Base-by-base conservation (phyloP, 1,140 invertebrate species). In the Anthonomus grandis region DNA sequence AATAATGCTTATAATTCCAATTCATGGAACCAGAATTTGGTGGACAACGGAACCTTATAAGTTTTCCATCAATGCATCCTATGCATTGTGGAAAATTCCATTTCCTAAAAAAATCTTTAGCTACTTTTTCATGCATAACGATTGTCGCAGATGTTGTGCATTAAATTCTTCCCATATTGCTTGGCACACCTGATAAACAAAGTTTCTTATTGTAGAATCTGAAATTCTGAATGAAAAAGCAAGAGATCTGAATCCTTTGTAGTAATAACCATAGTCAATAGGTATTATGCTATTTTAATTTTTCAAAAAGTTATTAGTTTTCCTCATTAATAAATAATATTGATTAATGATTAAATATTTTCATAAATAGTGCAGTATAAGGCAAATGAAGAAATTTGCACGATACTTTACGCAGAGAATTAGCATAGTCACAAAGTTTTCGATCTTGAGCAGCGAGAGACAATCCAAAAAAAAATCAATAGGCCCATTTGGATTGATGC, bases 1-100 rank as follows among this genome's bases (percentile, higher is more conserved):
- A 69, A 54, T 56, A 69, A 23, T 59, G 18, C 34, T 68, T 65
- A 44, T 70, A 72, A 52, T 72, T 72, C 24, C 64, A 70, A 38
- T 38, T 49, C n/a, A 48, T 17, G 5, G 46, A 57, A 19, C 54
- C 54, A 3, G 54, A 49, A 21, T 48, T 24, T 21, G 45, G 22
- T 24, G 54, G 54, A 38, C 13, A 19, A 23, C 22, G 22, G 12
- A 57, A 24, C 37, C 53, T 31, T 23, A 49, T 31, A 39, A 49
- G 54, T 24, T 49, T n/a, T n/a, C n/a, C n/a, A n/a, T n/a, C n/a
- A n/a, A n/a, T n/a, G n/a, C n/a, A n/a, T n/a, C n/a, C n/a, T n/a
- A n/a, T n/a, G n/a, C n/a, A n/a, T n/a, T n/a, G n/a, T n/a, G n/a
- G n/a, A n/a, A n/a, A n/a, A 58, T 52, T 58, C 46, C 36, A 57